Conservation (phyloP, 2,113 vertebrate species). For the Uria aalge region DNA sequence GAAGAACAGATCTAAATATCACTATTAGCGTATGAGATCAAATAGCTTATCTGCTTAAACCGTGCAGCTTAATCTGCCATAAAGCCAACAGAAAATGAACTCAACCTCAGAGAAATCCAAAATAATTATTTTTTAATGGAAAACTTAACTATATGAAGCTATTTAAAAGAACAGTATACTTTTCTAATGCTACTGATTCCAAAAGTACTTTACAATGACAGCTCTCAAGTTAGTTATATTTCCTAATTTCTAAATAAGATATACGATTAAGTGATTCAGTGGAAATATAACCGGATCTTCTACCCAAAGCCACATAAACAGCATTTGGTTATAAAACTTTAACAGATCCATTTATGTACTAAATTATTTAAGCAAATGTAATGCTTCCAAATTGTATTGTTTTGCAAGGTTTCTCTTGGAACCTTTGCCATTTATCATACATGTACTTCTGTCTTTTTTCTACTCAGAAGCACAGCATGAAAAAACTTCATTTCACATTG, state of each 20-base stretch:
- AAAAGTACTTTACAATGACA: constrained; percentile 36
- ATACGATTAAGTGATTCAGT: constrained; percentile 50
- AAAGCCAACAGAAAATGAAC: not conserved
- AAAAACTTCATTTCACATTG: constrained; percentile 89
- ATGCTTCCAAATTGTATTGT: constrained; percentile 82
- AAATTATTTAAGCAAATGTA: constrained; percentile 89
- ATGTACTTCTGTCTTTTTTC: constrained; percentile 81
- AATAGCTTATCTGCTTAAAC: not conserved
- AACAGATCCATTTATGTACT: constrained; percentile 78
- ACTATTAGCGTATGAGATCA: not conserved
- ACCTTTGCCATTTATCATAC: constrained; percentile 84
- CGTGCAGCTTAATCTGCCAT: not conserved
- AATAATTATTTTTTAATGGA: not conserved
- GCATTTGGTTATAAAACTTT: constrained; percentile 90
- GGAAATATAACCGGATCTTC: constrained; percentile 56
- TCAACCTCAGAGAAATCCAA: not conserved
- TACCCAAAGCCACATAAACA: constrained; percentile 61
- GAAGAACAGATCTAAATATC: not conserved
- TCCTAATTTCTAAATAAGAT: constrained; percentile 62
- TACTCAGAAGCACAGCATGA: constrained; percentile 90
- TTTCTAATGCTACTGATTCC: not conserved
- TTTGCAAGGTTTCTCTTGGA: constrained; percentile 78
- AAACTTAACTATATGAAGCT: constrained; percentile 11
- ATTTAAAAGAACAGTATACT: constrained; percentile 27
- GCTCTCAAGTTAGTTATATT: constrained; percentile 9